Conservation (phyloP, 2,797 vertebrate species). For the Anolis apletophallus region DNA sequence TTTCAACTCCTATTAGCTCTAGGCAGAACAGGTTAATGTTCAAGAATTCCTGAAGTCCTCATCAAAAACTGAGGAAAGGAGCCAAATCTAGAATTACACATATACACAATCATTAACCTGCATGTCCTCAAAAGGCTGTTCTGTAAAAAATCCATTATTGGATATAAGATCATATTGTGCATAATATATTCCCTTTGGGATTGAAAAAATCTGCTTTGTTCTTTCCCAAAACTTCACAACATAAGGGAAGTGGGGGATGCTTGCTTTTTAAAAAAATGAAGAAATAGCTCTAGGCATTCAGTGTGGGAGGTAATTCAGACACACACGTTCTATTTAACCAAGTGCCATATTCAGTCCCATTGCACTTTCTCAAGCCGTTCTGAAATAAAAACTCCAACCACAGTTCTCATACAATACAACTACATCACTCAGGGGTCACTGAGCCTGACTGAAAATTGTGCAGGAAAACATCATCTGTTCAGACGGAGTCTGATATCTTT, state of each 20-base stretch:
- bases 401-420: background rate
- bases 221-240: background rate
- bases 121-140: background rate
- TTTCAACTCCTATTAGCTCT: background rate
- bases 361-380: background rate
- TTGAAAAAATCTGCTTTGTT: background rate
- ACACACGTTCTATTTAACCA: background rate
- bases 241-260: background rate
- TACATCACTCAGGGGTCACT: background rate
- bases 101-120: background rate
- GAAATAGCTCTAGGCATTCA: background rate
- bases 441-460: background rate
- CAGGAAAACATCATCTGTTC: conserved; percentile 14
- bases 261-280: conserved; percentile 2
- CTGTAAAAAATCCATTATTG: background rate
- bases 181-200: background rate
- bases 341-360: background rate
- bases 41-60: background rate
- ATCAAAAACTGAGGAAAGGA: background rate
- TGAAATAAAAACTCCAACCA: background rate
- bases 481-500: conserved; percentile 1
- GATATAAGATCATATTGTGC: background rate
- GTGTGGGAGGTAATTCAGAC: background rate
- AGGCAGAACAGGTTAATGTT: background rate
- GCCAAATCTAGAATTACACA: background rate